Evolutionary conservation across 1,140 invertebrate genomes (phyloP), one percentile per base, ranked within the genome.

Genomic region (Drosophila pectinifera): DNA sequence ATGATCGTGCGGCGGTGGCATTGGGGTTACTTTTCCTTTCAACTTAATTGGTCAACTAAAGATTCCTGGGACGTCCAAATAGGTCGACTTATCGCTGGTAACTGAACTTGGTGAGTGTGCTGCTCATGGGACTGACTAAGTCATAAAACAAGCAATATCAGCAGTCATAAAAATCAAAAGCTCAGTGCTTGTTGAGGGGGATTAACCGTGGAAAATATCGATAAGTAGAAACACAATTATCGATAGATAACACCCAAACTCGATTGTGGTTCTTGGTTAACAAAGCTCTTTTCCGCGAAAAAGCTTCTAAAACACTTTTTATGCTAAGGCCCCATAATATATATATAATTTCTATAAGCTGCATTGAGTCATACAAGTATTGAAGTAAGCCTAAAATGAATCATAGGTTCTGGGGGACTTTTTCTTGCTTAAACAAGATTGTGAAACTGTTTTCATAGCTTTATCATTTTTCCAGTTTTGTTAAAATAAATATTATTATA

Each of bases 1-100:
- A 55, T 76, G 88, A 70, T 83, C 77, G 42, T 75, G 69, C 43
- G 88, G 79, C 57, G 79, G 88, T 48, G 83, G 46, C 88, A 90
- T 90, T 34, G 34, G 56, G n/a, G 28, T 4, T 28, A 18, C 22
- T 18, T 20, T 34, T 20, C 5, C 14, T 0, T 14, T 51, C 0
- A 20, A 36, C 14, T 41, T 10, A 48, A 10, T 14, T 26, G 28
- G 2, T 5, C 7, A 22, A 6, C 10, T 22, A 26, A 22, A 7
- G 31, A 8, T 31, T 18, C 1, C n/a, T 4, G 10, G 24, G 5
- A 67, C 77, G 62, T 80, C 77, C 46, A 42, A 72, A 16, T 54
- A 20, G 18, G 26, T 65, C 28, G 61, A 48, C 67, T 79, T 70
- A 20, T 65, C 26, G 28, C 14, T 46, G 45, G 20, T 36, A 65